Evolutionary conservation across 1,140 invertebrate genomes (phyloP).

Genomic region (Brevipalpus yothersi): DNA sequence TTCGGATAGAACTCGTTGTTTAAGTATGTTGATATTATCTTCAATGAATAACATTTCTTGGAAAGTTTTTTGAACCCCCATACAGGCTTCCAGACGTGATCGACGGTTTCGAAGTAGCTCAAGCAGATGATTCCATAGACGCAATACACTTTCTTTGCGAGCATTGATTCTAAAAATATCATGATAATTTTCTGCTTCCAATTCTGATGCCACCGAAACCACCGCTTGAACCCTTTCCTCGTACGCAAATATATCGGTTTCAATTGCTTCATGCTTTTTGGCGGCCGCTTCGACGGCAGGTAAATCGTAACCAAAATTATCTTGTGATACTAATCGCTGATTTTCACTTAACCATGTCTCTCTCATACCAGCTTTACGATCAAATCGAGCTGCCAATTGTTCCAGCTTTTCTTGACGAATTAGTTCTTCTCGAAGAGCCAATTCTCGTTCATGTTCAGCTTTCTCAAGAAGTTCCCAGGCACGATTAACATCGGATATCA

Average conservation of each 20-base stretch:
- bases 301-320: constrained; percentile 95
- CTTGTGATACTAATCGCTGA: constrained; percentile 79
- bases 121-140: constrained; percentile 87
- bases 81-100: constrained; percentile 67
- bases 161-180: constrained; percentile 90
- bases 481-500: constrained; percentile 98
- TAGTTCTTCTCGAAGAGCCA: constrained; percentile 82
- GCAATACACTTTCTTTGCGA: constrained; percentile 84
- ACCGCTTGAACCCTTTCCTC: constrained; percentile 97
- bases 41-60: constrained; percentile 82
- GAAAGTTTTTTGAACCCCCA: constrained; percentile 95
- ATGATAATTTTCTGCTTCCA: constrained; percentile 92
- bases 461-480: constrained; percentile 95
- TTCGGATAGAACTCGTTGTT: constrained; percentile 65
- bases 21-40: constrained; percentile 63
- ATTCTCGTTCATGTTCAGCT: constrained; percentile 88
- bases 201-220: constrained; percentile 81
- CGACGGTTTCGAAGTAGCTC: constrained; percentile 73
- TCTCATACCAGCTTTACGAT: constrained; percentile 94
- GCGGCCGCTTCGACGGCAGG: constrained; percentile 93
- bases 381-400: constrained; percentile 92
- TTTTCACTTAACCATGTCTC: constrained; percentile 98
- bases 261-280: constrained; percentile 98
- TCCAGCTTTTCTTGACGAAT: constrained; percentile 98
- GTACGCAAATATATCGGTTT: constrained; percentile 97